These are phyloP conservation scores for Otus sunia DNA, from an alignment of 2,113 vertebrate genomes.

Conservation along the genomic window DNA sequence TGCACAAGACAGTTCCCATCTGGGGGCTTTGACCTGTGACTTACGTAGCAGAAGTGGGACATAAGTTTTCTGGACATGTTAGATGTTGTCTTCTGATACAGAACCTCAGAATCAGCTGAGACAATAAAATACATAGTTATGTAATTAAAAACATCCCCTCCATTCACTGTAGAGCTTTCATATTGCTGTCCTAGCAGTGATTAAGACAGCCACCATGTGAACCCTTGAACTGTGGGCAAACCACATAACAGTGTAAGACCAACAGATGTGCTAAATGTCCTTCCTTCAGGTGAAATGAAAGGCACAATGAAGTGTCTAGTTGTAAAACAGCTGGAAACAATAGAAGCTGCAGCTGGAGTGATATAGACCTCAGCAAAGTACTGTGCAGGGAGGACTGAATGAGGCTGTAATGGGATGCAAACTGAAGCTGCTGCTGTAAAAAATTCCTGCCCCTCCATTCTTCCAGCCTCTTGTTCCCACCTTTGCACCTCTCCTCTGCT, in stretches of 20 bases:
- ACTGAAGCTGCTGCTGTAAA: not conserved
- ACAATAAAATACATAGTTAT: not conserved
- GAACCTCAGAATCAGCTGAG: not conserved
- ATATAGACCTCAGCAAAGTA: not conserved
- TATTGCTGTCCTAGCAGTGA: not conserved
- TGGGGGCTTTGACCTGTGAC: accelerated
- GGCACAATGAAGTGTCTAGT: not conserved
- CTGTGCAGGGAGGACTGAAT: not conserved
- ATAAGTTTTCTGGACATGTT: accelerated
- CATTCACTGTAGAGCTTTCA: not conserved
- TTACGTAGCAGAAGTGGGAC: accelerated
- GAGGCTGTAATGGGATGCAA: not conserved
- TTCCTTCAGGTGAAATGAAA: not conserved
- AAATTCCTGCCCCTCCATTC: not conserved
- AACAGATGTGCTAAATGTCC: not conserved
- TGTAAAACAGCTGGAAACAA: not conserved
- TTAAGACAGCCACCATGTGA: accelerated
- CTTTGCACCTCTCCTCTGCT: not conserved
- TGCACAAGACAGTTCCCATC: not conserved
- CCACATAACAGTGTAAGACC: not conserved
- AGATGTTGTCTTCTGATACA: not conserved
- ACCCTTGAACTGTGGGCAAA: not conserved
- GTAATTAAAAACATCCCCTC: not conserved
- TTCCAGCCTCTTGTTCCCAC: not conserved
- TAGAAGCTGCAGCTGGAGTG: not conserved